Conservation (phyloP, 2,888 invertebrate species). For the Sepioteuthis lessoniana region DNA sequence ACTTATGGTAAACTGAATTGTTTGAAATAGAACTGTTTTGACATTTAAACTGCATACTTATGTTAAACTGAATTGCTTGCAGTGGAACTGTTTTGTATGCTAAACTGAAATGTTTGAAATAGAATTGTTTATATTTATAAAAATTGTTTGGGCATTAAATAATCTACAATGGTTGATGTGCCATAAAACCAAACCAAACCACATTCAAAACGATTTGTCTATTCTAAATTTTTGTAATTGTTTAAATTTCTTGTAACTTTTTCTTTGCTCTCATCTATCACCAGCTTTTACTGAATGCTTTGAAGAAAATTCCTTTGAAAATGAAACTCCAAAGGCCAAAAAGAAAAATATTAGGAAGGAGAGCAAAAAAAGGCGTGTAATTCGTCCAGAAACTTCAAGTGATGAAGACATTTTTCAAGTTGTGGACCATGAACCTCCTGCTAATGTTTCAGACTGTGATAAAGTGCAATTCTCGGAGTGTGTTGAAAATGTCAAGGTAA, state of each 20-base stretch:
- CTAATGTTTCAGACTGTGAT: not conserved
- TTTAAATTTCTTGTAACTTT: not conserved
- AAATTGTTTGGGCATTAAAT: no score
- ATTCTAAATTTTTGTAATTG: not conserved
- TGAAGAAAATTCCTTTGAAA: not conserved
- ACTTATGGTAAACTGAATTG: no score
- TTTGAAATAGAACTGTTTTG: no score
- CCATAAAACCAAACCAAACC: no score
- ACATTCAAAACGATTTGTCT: no score
- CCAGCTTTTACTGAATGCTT: not conserved
- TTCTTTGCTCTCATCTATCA: not conserved
- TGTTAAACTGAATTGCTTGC: no score
- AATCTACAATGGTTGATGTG: no score
- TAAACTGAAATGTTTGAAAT: no score
- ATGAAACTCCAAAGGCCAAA: not conserved
- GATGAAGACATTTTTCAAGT: not conserved
- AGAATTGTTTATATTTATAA: no score
- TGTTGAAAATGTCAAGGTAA: not conserved
- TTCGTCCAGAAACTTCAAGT: slow-evolving; percentile 5
- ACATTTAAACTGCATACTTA: no score
- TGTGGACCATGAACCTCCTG: not conserved
- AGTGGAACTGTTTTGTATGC: no score
- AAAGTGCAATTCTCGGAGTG: not conserved
- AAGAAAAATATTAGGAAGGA: not conserved
- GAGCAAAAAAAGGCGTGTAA: not conserved